phyloP scores from a whole-genome alignment of 2,888 invertebrate genomes.

The Heliconius charithonia region DNA sequence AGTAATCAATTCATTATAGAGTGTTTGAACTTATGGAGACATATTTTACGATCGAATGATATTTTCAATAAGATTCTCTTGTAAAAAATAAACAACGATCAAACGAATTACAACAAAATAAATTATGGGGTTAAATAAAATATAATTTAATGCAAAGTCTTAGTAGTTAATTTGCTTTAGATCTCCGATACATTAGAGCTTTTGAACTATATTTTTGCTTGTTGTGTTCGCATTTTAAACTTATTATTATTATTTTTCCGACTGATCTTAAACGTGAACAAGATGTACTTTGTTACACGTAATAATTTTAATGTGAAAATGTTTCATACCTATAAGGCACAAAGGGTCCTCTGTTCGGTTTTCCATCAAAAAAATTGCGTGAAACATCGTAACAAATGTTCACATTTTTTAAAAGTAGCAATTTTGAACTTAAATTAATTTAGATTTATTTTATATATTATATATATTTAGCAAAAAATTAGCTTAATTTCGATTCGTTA shows the following conservation, averaged over 20 bases:
- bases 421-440: conserved; percentile 6
- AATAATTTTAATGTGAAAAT: conserved; percentile 7
- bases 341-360: neutral
- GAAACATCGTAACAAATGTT: conserved; percentile 6
- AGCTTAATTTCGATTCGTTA: conserved; percentile 7
- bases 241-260: conserved; percentile 51
- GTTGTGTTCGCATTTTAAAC: conserved; percentile 59
- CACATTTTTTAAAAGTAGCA: conserved; percentile 11
- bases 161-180: conserved; percentile 68
- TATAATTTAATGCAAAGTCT: conserved; percentile 50
- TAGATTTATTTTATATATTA: conserved; percentile 16
- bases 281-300: conserved; percentile 27
- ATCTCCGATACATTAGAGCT: conserved; percentile 64
- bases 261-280: conserved; percentile 30
- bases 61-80: conserved; percentile 58
- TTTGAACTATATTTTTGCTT: conserved; percentile 48
- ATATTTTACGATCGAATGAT: conserved; percentile 34
- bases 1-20: neutral
- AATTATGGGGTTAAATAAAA: conserved; percentile 4
- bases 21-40: neutral
- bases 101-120: conserved; percentile 22
- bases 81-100: conserved; percentile 17
- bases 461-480: neutral
- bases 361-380: neutral
- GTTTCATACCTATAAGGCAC: neutral